Evolutionary conservation across 2,113 vertebrate species (phyloP).

Genomic region (Entelurus aequoreus): DNA sequence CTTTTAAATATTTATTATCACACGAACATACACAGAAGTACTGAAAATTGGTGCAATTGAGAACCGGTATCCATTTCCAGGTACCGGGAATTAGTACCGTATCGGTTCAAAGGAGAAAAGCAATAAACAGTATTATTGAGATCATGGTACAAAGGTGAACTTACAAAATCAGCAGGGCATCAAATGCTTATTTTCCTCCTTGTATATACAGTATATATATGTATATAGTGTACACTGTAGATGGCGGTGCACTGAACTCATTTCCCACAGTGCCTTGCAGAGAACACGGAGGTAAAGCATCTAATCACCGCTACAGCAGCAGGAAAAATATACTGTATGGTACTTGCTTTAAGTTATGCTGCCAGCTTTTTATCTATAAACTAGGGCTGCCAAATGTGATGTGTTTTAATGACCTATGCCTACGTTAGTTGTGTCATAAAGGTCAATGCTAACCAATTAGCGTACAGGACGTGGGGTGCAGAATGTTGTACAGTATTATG

Average conservation of each 20-base stretch:
- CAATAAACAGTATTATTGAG: too few species aligned
- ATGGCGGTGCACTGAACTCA: conserved; percentile 58
- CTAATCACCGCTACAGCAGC: conserved; percentile 5
- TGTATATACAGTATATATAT: conserved; percentile 39
- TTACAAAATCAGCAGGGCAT: too few species aligned
- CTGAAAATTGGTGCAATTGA: too few species aligned
- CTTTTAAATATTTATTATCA: too few species aligned
- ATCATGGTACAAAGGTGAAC: too few species aligned
- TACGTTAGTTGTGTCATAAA: neutral
- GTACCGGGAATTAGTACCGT: too few species aligned
- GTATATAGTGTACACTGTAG: conserved; percentile 33
- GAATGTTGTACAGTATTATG: conserved; percentile 27
- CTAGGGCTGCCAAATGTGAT: conserved; percentile 34
- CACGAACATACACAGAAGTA: too few species aligned
- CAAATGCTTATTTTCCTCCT: conserved; percentile 47
- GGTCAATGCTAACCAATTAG: neutral
- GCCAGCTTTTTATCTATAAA: conserved; percentile 44
- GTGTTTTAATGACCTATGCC: neutral
- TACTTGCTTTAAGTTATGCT: conserved; percentile 64
- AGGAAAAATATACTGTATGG: conserved; percentile 49
- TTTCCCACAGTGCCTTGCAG: conserved; percentile 63
- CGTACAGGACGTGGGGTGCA: neutral
- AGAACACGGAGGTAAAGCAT: conserved; percentile 36
- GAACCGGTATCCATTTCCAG: too few species aligned
- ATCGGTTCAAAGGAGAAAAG: too few species aligned